phyloP scores from a whole-genome alignment of 2,797 vertebrate species.

The Lates japonicus region DNA sequence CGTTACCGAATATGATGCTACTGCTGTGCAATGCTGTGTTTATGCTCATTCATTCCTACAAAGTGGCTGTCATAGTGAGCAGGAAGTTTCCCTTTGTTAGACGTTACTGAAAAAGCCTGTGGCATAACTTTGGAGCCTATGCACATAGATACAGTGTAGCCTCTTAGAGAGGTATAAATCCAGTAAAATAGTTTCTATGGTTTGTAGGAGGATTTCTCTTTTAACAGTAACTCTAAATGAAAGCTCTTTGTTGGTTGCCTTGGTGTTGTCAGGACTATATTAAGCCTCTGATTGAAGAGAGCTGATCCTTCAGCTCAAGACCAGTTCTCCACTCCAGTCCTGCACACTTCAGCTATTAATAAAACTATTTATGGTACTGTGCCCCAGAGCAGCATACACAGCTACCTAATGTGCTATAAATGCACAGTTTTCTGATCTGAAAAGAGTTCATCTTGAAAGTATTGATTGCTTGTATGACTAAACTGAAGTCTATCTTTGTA shows the following conservation, averaged over 20 bases:
- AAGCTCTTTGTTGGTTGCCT: constrained; percentile 28
- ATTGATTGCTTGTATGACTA: neutral
- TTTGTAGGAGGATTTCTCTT: constrained; percentile 12
- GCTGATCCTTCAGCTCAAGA: constrained; percentile 15
- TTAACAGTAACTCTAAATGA: neutral
- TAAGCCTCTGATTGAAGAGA: constrained; percentile 15
- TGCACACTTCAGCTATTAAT: constrained; percentile 13
- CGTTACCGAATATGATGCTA: too few relatives aligned
- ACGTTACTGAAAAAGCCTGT: neutral
- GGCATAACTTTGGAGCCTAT: neutral
- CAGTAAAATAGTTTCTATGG: neutral
- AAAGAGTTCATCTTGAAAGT: neutral
- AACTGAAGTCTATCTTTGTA: neutral
- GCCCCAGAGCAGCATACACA: neutral
- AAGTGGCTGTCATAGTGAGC: neutral
- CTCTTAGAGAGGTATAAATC: neutral
- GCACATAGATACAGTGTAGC: neutral
- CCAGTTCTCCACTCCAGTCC: neutral
- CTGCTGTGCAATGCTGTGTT: too few relatives aligned
- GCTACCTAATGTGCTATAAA: neutral
- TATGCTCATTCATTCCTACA: too few relatives aligned
- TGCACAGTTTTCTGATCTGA: neutral
- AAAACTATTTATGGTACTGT: neutral
- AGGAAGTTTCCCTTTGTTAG: neutral
- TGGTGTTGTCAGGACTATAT: constrained; percentile 27